phyloP scores from a whole-genome alignment of 2,888 invertebrate genomes.

The Ophion ellenae region DNA sequence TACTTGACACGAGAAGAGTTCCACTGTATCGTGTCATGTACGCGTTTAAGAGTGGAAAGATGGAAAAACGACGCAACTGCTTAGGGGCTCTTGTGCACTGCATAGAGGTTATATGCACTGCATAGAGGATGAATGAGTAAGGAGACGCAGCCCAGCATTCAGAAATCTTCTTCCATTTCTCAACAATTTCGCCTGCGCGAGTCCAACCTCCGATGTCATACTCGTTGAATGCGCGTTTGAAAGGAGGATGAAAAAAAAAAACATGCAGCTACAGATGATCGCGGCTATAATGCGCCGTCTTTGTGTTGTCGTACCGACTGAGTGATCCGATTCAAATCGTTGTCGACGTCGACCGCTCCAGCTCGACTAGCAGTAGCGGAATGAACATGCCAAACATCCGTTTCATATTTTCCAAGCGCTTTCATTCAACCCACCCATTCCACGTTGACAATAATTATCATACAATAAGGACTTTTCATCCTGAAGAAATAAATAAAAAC shows the following conservation, averaged over 20 bases:
- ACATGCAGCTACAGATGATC: background rate
- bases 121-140: constrained; percentile 18
- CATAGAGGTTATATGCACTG: constrained; percentile 7
- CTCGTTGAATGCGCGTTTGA: constrained; percentile 32
- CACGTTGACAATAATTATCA: constrained; percentile 20
- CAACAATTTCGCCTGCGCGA: background rate
- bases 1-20: background rate
- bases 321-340: constrained; percentile 33
- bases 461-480: background rate
- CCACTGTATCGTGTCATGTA: constrained; percentile 21
- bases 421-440: background rate
- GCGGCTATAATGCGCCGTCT: constrained; percentile 26
- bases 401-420: background rate
- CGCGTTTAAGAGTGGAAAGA: background rate
- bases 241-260: constrained; percentile 25
- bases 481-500: background rate
- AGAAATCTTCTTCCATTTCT: constrained; percentile 29
- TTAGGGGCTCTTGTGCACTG: constrained; percentile 39
- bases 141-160: constrained; percentile 24
- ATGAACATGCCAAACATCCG: background rate
- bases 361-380: background rate
- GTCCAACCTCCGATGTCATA: constrained; percentile 25
- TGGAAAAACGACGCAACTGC: constrained; percentile 37
- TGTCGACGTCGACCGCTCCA: constrained; percentile 18
- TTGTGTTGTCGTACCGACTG: constrained; percentile 43